Percentiles rank a stretch among this genome's conserved stretches.
These are phyloP conservation scores for Periparus ater DNA, from an alignment of 2,797 vertebrate genomes.

Conservation along the genomic window DNA sequence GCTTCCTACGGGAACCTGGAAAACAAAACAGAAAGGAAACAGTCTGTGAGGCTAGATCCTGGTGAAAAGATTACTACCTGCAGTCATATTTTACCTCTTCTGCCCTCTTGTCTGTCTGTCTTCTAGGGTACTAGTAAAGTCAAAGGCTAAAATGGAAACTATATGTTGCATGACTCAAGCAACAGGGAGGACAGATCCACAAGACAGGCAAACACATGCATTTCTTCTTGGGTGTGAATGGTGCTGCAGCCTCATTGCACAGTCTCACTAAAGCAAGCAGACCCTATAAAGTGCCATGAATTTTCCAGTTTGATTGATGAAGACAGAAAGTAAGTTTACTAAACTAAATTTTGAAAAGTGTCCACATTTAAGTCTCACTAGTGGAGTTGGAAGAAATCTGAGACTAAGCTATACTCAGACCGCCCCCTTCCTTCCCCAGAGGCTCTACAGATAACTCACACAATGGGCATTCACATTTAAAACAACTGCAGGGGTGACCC, in stretches of 20 bases:
- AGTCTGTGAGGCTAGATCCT: not conserved
- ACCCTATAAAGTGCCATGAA: not conserved
- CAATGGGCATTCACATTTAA: not conserved
- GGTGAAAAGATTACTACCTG: not conserved
- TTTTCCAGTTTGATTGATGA: not conserved
- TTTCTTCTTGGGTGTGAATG: not conserved
- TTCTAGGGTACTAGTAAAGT: not conserved
- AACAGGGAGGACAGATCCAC: not conserved
- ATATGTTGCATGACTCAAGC: not conserved
- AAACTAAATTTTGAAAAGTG: not conserved
- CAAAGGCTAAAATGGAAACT: not conserved
- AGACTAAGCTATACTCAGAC: not conserved
- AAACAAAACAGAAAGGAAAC: conserved; percentile 36
- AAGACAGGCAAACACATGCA: not conserved
- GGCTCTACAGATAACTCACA: not conserved
- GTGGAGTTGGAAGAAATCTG: not conserved
- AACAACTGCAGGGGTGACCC: not conserved
- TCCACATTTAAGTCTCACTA: not conserved
- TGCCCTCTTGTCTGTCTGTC: not conserved
- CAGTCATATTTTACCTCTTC: not conserved
- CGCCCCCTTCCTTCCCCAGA: not conserved
- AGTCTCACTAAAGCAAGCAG: not conserved
- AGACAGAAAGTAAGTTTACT: not conserved
- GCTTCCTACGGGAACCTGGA: conserved; percentile 91
- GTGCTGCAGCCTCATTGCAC: not conserved